Conservation (phyloP, 2,113 vertebrate species). For the Hemicordylus capensis region DNA sequence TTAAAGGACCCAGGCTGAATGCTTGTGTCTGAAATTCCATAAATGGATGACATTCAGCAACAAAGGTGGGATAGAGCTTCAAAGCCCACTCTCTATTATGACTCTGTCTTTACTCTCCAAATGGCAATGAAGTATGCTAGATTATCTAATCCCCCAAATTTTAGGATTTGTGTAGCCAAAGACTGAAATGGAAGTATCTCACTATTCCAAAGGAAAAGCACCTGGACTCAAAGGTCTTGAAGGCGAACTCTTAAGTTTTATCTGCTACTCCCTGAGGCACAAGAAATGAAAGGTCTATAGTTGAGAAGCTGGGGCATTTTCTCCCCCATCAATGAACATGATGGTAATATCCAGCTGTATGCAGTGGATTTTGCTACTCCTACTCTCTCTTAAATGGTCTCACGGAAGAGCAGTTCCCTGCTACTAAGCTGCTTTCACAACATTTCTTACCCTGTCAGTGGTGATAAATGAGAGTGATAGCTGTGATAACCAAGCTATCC, state of each 20-base stretch:
- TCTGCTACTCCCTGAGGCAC: constrained; percentile 75
- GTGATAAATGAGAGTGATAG: constrained; percentile 64
- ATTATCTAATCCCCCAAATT: neutral
- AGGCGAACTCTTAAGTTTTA: constrained; percentile 51
- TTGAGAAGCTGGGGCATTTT: constrained; percentile 73
- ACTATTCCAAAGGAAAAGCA: neutral
- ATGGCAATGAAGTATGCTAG: neutral
- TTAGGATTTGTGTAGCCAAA: constrained; percentile 16
- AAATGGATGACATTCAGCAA: neutral
- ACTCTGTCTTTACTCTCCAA: neutral
- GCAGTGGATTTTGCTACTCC: constrained; percentile 73
- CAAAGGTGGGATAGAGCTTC: neutral
- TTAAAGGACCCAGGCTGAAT: neutral
- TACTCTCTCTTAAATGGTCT: constrained; percentile 66
- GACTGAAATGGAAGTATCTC: constrained; percentile 43
- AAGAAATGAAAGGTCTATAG: constrained; percentile 76
- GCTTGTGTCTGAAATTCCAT: neutral
- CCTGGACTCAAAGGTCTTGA: neutral
- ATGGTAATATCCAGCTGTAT: constrained; percentile 77
- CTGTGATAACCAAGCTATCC: constrained; percentile 77
- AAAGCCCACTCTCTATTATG: neutral
- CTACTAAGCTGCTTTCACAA: constrained; percentile 66
- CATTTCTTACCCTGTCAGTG: constrained; percentile 27
- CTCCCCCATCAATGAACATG: constrained; percentile 78
- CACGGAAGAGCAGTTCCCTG: constrained; percentile 70